Percentiles rank a stretch among this genome's conserved stretches.
Conservation (phyloP, 2,113 vertebrate genomes). For the Mormyrus lacerda region DNA sequence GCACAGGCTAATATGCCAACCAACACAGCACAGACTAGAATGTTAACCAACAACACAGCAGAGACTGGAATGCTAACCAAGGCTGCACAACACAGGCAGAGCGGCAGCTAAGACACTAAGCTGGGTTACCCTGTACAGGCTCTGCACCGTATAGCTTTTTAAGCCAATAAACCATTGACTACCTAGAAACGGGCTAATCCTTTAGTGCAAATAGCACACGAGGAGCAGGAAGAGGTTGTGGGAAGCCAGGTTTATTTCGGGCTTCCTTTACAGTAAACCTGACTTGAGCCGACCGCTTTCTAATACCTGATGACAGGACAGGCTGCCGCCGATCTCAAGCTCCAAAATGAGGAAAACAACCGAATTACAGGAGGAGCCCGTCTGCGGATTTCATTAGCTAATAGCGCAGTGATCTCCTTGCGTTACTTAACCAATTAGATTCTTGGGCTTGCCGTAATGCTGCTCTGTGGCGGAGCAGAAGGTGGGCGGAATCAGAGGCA, state of each 20-base stretch:
- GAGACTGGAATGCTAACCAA: neutral
- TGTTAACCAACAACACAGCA: neutral
- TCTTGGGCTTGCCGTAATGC: too few species aligned
- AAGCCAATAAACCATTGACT: conserved; percentile 22
- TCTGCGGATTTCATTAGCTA: neutral
- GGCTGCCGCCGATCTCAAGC: conserved; percentile 66
- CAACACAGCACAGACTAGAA: neutral
- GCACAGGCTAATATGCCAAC: neutral
- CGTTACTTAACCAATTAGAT: neutral
- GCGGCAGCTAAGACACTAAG: neutral
- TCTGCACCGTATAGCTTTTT: conserved; percentile 16
- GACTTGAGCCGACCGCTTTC: conserved; percentile 30
- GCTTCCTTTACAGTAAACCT: conserved; percentile 30
- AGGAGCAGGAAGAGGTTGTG: conserved; percentile 23
- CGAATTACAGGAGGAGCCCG: neutral
- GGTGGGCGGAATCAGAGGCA: neutral
- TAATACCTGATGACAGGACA: conserved; percentile 34
- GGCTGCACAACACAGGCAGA: neutral
- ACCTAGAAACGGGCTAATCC: conserved; percentile 31
- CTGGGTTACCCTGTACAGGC: neutral
- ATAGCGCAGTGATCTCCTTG: neutral
- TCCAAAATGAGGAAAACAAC: neutral
- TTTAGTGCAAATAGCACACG: conserved; percentile 29
- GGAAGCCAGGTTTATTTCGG: conserved; percentile 33
- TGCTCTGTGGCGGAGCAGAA: neutral